Base-by-base conservation (phyloP, 1,140 invertebrate species). In the Drosophila nasuta region DNA sequence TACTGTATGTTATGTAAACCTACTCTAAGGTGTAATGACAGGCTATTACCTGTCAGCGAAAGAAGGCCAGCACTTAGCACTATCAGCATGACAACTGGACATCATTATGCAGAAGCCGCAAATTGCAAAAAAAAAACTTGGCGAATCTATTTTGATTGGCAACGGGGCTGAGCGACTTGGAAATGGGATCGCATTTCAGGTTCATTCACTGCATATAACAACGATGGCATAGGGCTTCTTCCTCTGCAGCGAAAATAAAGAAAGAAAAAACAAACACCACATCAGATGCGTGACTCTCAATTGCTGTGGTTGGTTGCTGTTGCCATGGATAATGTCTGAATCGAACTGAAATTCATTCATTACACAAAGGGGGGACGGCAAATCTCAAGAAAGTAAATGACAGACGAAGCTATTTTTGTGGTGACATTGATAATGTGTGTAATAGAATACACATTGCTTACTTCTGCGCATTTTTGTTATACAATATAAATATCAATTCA, bases 181-280 rank as follows among this genome's bases (percentile, higher is more conserved):
- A 35, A 15, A 13, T 20, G 45, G 63, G 41, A 65, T 77, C 65
- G 45, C 25, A 66, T 81, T 81, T 82, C 79, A 63, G 74, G 69
- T 67, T 81, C 72, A 80, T 80, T 56, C 56, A 62, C 64, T 68
- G 65, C 46, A 43, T 45, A 25, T 25, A 25, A 25, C 20, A 56
- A 62, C 54, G 35, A 33, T 38, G n/a, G 49, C n/a, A 54, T 65
- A 65, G 62, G 72, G 73, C 67, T 77, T 79, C 71, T 30, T 38
- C 41, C 8, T 25, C 45, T 5, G 13, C 30, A 67, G 38, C 51
- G 48, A 11, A 30, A 41, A 30, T 15, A 28, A 7, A 43, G 38
- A 57, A 56, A 11, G 28, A 41, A 59, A 59, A 28, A 7, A 43
- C 11, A 58, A 5, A 5, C 35, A n/a, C 8, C 17, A 58, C 25